Evolutionary conservation across 2,113 vertebrate genomes (phyloP), one percentile per base, ranked within the genome.

Genomic region (Mirounga angustirostris): DNA sequence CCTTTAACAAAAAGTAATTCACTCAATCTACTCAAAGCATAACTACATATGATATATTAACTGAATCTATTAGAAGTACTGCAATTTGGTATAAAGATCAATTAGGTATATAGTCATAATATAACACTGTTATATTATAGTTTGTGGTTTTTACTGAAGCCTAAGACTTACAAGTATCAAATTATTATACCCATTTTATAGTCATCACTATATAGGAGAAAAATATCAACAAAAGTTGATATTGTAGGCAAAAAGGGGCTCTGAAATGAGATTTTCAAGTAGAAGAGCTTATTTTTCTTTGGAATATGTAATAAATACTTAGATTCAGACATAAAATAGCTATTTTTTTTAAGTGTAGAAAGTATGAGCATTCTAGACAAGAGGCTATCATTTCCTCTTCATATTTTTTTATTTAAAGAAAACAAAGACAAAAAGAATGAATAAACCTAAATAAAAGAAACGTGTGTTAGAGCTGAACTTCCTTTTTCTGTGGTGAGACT

Each of bases 341-440:
- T 33, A n/a, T 1, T 50, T 86, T 65, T 79, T 91, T 30, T 85
- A 97, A 69, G 40, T 83, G 15, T 87, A 52, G 86, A 89, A 92
- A 80, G 5, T 46, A 19, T 40, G 85, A 50, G 52, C 8, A 92
- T 46, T 89, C 36, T 86, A 78, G 13, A 78, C 6, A 43, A 85
- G 40, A 80, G 10, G 5, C 4, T 52, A 91, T 71, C 33, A 54
- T 89, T 94, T 89, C 8, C 24, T 95, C 18, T 84, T 61, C 52
- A 36, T 50, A 67, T 74, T 69, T 78, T 46, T 95, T 88, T 18
- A 58, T 74, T 91, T 67, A 54, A 65, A 74, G 65, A 81, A 91
- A 95, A 74, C 4, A 96, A 90, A 61, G 33, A 88, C 26, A 92
- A 89, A 58, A 26, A 40, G 1, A 95, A 89, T 74, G 4, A 96